phyloP scores from a whole-genome alignment of 2,113 vertebrate genomes.

The Catagonus wagneri region DNA sequence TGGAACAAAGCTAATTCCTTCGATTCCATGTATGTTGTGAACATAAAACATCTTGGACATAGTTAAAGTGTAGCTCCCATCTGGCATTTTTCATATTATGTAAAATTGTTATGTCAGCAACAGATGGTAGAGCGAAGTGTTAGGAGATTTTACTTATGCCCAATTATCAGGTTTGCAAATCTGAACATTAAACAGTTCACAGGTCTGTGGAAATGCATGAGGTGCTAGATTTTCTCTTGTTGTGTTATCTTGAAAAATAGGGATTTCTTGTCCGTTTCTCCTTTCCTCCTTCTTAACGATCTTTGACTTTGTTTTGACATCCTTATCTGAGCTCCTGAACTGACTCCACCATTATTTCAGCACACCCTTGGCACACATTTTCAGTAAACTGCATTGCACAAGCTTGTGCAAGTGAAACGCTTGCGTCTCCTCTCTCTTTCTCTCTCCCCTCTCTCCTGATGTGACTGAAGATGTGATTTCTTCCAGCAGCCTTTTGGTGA shows the following conservation, averaged over 20 bases:
- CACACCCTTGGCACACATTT: neutral
- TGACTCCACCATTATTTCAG: neutral
- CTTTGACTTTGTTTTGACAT: neutral
- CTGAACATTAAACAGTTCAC: conserved; percentile 80
- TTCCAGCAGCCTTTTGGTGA: neutral
- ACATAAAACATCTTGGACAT: conserved; percentile 83
- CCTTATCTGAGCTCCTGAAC: neutral
- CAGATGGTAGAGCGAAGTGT: conserved; percentile 84
- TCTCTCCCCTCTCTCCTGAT: neutral
- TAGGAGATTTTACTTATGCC: conserved; percentile 84
- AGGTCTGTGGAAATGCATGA: conserved; percentile 57
- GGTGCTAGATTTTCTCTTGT: conserved; percentile 49
- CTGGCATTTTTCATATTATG: conserved; percentile 82
- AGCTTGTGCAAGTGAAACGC: neutral
- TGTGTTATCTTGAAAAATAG: neutral
- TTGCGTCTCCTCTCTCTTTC: neutral
- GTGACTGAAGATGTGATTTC: neutral
- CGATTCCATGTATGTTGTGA: conserved; percentile 75
- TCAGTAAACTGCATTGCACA: neutral
- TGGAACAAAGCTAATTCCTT: conserved; percentile 76
- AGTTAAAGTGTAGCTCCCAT: conserved; percentile 76
- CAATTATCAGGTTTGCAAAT: conserved; percentile 83
- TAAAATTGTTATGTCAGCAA: conserved; percentile 86
- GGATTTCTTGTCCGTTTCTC: conserved; percentile 13
- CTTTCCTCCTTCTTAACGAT: neutral